A percentile compares a stretch with the other conserved stretches of the same genome.
These are phyloP conservation scores for Scotopteryx bipunctaria DNA, from an alignment of 2,888 invertebrate species.

Conservation along the genomic window DNA sequence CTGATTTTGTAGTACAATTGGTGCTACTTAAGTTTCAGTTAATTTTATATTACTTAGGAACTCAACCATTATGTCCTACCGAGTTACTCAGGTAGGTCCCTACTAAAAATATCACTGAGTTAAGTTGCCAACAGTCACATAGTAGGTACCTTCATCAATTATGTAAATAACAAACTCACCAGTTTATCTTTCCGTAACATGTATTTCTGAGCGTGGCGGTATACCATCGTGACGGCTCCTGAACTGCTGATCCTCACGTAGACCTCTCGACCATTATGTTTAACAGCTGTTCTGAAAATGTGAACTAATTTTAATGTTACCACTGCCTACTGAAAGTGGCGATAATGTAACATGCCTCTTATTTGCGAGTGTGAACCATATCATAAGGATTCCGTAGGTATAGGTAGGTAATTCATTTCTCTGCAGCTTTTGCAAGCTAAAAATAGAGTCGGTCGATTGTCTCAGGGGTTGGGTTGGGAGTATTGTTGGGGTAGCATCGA, in stretches of 20 bases:
- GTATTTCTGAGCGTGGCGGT: constrained; percentile 25
- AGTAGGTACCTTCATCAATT: too few species aligned
- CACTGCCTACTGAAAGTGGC: background rate
- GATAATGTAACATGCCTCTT: background rate
- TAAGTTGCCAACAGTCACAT: too few species aligned
- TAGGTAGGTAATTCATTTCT: background rate
- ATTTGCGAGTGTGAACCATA: background rate
- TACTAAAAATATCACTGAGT: too few species aligned
- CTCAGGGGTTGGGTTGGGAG: background rate
- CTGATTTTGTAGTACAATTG: background rate
- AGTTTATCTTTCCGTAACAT: constrained; percentile 39
- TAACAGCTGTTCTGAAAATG: constrained; percentile 3
- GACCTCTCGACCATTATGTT: background rate
- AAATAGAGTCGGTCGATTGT: constrained; percentile 9
- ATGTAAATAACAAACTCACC: constrained; percentile 24
- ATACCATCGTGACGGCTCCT: constrained; percentile 12
- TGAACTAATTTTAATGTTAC: background rate
- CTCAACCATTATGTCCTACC: too few species aligned
- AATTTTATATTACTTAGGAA: too few species aligned
- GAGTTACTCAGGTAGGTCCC: too few species aligned
- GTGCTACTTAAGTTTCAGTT: too few species aligned
- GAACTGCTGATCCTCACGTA: background rate
- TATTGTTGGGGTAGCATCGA: background rate
- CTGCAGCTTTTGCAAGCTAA: background rate
- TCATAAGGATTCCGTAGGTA: background rate